Evolutionary conservation across 2,888 invertebrate species (phyloP).

Genomic region (Sarcophaga rosellei): DNA sequence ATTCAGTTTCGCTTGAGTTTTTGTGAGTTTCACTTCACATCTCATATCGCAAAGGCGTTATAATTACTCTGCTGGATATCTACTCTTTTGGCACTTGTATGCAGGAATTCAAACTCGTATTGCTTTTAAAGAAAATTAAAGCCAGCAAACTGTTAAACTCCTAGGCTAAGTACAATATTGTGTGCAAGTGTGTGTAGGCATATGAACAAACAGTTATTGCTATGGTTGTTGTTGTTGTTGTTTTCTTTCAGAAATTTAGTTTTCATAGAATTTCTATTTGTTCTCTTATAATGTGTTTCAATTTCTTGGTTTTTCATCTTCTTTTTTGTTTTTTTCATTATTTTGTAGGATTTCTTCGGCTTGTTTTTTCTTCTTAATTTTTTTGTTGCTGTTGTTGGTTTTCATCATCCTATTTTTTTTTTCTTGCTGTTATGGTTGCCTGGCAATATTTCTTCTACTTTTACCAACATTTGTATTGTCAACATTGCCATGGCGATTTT

Average conservation of each 20-base stretch:
- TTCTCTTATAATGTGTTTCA: conserved; percentile 16
- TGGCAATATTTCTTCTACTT: conserved; percentile 30
- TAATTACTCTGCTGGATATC: no score
- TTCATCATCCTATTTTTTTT: neutral
- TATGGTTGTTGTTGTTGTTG: neutral
- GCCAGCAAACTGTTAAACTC: no score
- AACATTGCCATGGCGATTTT: conserved; percentile 48
- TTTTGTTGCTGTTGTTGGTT: conserved; percentile 8
- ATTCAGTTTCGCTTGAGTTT: no score
- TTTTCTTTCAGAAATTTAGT: conserved; percentile 6
- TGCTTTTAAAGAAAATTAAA: no score
- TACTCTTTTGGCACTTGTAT: no score
- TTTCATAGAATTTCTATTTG: conserved; percentile 19
- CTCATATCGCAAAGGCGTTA: no score
- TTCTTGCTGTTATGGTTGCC: neutral
- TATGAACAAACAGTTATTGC: neutral
- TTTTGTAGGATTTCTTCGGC: no score
- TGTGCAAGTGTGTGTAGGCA: neutral
- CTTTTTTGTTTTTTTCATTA: no score
- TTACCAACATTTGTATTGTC: conserved; percentile 27
- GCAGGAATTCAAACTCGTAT: no score
- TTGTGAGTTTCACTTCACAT: no score
- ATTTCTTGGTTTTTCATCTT: neutral
- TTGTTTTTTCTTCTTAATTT: conserved; percentile 2
- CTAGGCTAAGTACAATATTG: neutral